Evolutionary conservation across 2,113 vertebrate species (phyloP), one percentile per base, ranked within the genome.

Genomic region (Dicrurus megarhynchus): DNA sequence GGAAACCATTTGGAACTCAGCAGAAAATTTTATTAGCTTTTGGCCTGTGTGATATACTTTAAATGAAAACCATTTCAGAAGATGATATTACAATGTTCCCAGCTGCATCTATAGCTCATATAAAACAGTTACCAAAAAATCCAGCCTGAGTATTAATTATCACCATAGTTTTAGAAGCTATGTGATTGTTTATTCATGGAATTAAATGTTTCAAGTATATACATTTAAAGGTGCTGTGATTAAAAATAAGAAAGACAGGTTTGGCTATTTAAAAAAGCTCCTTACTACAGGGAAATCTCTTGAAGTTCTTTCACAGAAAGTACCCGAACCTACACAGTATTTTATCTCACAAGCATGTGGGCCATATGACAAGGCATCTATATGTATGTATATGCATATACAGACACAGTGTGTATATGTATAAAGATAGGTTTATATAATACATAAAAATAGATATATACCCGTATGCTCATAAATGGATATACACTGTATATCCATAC

Each of bases 11-110:
- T 92, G n/a, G 21, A 85, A 24, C 65, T 50, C 18, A 77, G 55
- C 16, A 46, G 24, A 27, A 49, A 49, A 71, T 86, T 90, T 94
- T 50, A 71, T 87, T 95, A 80, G 57, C 24, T 95, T 96, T 96
- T 79, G 7, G 41, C 35, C 32, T 67, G 30, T 93, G 49, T 91
- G 39, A 84, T 74, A 59, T 28, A 44, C 3, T 90, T 96, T 33
- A 91, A 90, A 74, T 67, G 26, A 83, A 95, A 95, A 49, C 13
- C 13, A 23, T 79, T 91, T 95, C 73, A 81, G 90, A 92, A 82
- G 65, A 46, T 57, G 35, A 27, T 44, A 81, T 77, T 94, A 11
- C 55, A 90, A 92, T 75, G 32, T 81, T 89, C 20, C n/a, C 41
- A 57, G 32, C 11, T 76, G 27, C 32, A 87, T 82, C 61, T 49